Conservation (phyloP, 1,140 invertebrate species). For the Drosophila varians region DNA sequence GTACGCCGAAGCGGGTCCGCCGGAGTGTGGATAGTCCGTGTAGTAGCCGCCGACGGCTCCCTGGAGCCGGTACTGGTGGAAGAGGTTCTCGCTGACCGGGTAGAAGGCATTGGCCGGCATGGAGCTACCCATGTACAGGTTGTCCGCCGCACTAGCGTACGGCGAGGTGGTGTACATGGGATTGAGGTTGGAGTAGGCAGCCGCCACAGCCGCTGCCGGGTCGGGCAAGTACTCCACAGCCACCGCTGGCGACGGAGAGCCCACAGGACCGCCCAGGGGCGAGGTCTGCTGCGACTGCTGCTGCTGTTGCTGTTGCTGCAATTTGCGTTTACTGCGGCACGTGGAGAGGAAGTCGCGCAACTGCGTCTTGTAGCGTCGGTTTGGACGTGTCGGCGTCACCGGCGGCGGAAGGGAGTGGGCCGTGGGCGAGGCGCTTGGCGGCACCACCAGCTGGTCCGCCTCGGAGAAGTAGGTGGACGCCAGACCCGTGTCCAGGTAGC, state of each 20-base stretch:
- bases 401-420: slow-evolving; percentile 84
- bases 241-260: slow-evolving; percentile 84
- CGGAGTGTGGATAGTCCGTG: slow-evolving; percentile 88
- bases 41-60: slow-evolving; percentile 89
- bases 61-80: slow-evolving; percentile 91
- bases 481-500: slow-evolving; percentile 96
- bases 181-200: slow-evolving; percentile 92
- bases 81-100: slow-evolving; percentile 92
- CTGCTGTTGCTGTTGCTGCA: slow-evolving; percentile 85
- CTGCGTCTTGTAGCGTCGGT: slow-evolving; percentile 96
- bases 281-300: slow-evolving; percentile 85
- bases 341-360: slow-evolving; percentile 95
- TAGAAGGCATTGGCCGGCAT: slow-evolving; percentile 89
- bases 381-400: slow-evolving; percentile 89
- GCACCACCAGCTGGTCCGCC: slow-evolving; percentile 90
- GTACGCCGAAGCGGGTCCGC: slow-evolving; percentile 85
- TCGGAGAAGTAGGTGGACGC: slow-evolving; percentile 95
- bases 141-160: slow-evolving; percentile 85
- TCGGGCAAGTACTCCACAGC: slow-evolving; percentile 88
- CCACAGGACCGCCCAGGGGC: slow-evolving; percentile 80
- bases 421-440: slow-evolving; percentile 84
- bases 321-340: slow-evolving; percentile 94
- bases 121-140: slow-evolving; percentile 88
- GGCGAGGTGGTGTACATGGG: slow-evolving; percentile 89
- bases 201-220: slow-evolving; percentile 88